Percentiles rank a stretch among this genome's conserved stretches.
Conservation (phyloP, 1,140 invertebrate genomes). For the Melipona quadrifasciata region DNA sequence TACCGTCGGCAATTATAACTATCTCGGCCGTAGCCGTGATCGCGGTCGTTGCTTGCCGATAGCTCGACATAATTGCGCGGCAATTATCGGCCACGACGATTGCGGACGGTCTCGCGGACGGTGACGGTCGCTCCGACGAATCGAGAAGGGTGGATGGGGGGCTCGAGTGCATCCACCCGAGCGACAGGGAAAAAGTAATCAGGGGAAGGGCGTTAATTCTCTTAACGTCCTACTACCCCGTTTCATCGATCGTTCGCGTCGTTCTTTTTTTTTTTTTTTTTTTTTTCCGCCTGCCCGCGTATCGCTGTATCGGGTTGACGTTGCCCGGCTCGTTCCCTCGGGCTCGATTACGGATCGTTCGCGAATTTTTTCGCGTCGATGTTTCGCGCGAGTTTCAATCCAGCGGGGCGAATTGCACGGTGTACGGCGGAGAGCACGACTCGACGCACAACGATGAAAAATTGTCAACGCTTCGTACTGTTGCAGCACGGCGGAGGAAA, state of each 20-base stretch:
- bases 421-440: too few species aligned
- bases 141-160: constrained; percentile 24
- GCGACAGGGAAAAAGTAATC: constrained; percentile 30
- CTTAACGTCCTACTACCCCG: constrained; percentile 1
- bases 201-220: constrained; percentile 37
- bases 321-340: constrained; percentile 22
- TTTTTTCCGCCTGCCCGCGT: constrained; percentile 7
- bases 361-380: too few species aligned
- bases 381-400: too few species aligned
- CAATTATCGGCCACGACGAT: constrained; percentile 56
- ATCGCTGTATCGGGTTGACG: not conserved
- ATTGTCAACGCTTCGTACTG: too few species aligned
- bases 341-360: not conserved
- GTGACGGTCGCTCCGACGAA: constrained; percentile 1
- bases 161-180: not conserved
- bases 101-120: constrained; percentile 21
- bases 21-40: not conserved
- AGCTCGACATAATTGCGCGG: constrained; percentile 64
- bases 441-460: too few species aligned
- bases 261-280: not conserved
- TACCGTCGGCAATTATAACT: constrained; percentile 44
- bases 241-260: constrained; percentile 12
- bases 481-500: too few species aligned
- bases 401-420: too few species aligned
- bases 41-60: constrained; percentile 16